Percentiles rank a stretch among this genome's conserved stretches.
These are phyloP conservation scores for Nomada flava DNA, from an alignment of 2,888 invertebrate genomes.

Conservation along the genomic window DNA sequence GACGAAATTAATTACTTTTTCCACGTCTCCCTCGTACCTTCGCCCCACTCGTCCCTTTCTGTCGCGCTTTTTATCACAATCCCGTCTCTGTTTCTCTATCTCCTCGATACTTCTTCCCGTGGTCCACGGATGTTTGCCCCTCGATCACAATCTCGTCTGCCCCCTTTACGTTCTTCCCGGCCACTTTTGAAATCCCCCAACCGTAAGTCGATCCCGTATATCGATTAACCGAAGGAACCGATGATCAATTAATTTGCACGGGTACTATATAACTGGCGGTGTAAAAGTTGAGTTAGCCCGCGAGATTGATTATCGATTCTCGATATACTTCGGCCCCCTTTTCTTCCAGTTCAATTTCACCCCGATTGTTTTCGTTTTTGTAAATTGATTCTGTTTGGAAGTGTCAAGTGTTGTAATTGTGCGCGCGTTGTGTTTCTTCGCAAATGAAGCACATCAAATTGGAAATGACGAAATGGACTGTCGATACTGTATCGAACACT, in stretches of 20 bases:
- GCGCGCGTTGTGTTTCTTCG: background rate
- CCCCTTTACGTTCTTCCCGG: background rate
- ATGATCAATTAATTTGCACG: background rate
- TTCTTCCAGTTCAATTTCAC: background rate
- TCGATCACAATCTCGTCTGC: slow-evolving; percentile 33
- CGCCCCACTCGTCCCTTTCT: background rate
- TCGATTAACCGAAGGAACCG: slow-evolving; percentile 15
- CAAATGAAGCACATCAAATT: no score
- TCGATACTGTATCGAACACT: no score
- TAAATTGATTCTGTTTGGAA: no score
- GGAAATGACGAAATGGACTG: no score
- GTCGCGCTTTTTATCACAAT: background rate
- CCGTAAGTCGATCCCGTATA: slow-evolving; percentile 30
- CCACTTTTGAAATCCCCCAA: background rate
- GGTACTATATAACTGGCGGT: background rate
- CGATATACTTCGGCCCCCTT: background rate
- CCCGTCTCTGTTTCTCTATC: background rate
- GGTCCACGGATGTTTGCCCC: slow-evolving; percentile 20
- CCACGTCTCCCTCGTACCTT: background rate
- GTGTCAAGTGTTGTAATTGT: slow-evolving; percentile 6
- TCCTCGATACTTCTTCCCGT: background rate
- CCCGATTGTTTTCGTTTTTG: background rate
- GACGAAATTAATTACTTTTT: slow-evolving; percentile 76
- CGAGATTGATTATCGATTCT: slow-evolving; percentile 28
- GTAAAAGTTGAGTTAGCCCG: slow-evolving; percentile 8